phyloP scores from a whole-genome alignment of 1,140 invertebrate genomes.

The Drosophila busckii region DNA sequence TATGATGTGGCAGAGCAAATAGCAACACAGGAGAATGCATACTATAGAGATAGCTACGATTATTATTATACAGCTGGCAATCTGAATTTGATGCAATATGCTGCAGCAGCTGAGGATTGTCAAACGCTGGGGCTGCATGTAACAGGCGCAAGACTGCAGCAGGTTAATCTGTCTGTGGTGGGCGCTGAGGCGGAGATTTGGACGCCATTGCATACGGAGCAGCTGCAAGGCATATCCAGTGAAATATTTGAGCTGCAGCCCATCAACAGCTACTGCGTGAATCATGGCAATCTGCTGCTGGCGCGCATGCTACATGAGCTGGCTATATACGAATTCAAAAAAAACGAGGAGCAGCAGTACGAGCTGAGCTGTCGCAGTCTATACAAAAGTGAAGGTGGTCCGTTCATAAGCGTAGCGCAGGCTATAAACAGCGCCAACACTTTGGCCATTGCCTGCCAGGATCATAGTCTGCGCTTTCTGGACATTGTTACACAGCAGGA shows the following conservation, averaged over 20 bases:
- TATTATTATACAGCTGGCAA: slow-evolving; percentile 61
- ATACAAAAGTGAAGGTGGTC: slow-evolving; percentile 18
- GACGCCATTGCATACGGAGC: slow-evolving; percentile 22
- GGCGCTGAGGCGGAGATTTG: slow-evolving; percentile 27
- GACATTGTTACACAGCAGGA: slow-evolving; percentile 34
- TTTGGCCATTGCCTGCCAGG: slow-evolving; percentile 45
- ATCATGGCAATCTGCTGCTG: slow-evolving; percentile 34
- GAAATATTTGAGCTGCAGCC: slow-evolving; percentile 48
- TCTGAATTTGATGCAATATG: slow-evolving; percentile 24
- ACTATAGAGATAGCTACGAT: slow-evolving; percentile 55
- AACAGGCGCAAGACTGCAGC: slow-evolving; percentile 25
- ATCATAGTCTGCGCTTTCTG: slow-evolving; percentile 41
- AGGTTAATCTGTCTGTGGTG: slow-evolving; percentile 37
- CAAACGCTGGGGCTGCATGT: slow-evolving; percentile 39
- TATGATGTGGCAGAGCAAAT: slow-evolving; percentile 54
- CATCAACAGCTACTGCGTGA: slow-evolving; percentile 15
- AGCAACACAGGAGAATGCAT: slow-evolving; percentile 40
- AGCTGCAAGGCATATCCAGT: slow-evolving; percentile 26
- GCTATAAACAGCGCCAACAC: slow-evolving; percentile 2
- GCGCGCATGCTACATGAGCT: slow-evolving; percentile 43
- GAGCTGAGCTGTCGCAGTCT: slow-evolving; percentile 20
- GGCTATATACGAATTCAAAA: slow-evolving; percentile 35
- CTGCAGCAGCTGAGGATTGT: background rate
- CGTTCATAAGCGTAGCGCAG: slow-evolving; percentile 40
- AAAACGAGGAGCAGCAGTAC: background rate